A percentile compares a stretch with the other conserved stretches of the same genome.
Evolutionary conservation across 2,113 vertebrate species (phyloP).

Genomic region (Phoenicopterus ruber): DNA sequence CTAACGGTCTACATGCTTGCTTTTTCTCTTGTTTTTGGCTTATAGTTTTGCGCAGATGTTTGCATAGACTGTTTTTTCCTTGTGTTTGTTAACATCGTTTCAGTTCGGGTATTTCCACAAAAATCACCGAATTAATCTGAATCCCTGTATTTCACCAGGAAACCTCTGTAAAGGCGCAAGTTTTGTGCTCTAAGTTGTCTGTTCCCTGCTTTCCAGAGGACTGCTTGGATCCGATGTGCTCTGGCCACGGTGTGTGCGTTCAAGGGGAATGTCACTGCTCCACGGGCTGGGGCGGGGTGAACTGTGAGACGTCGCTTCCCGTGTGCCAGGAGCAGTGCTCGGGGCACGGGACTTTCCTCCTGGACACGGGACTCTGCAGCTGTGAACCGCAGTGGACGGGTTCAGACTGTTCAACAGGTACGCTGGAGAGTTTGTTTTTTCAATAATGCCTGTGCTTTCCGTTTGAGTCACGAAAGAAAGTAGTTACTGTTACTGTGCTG

Average conservation of each 20-base stretch:
- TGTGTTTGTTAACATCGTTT: background rate
- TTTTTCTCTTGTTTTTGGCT: background rate
- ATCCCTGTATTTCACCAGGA: background rate
- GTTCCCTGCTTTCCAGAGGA: conserved; percentile 79
- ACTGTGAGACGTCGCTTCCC: conserved; percentile 86
- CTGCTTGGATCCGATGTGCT: conserved; percentile 90
- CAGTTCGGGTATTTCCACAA: background rate
- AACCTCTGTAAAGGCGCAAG: background rate
- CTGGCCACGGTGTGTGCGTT: conserved; percentile 89
- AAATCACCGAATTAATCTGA: background rate
- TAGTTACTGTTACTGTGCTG: background rate
- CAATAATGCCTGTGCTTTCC: background rate
- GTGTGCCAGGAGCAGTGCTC: conserved; percentile 95
- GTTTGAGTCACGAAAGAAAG: background rate
- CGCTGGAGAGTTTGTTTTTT: accelerated
- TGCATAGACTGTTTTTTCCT: background rate
- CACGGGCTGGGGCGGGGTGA: conserved; percentile 88
- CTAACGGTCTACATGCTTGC: background rate
- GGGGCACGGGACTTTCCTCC: conserved; percentile 87
- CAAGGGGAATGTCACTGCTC: conserved; percentile 93
- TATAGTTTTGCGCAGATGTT: background rate
- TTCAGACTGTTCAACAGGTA: conserved; percentile 92
- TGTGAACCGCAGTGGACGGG: conserved; percentile 95
- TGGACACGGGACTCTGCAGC: conserved; percentile 85
- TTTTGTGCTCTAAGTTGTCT: background rate